Evolutionary conservation across 2,113 vertebrate species (phyloP).

Genomic region (Chloropsis hardwickii): DNA sequence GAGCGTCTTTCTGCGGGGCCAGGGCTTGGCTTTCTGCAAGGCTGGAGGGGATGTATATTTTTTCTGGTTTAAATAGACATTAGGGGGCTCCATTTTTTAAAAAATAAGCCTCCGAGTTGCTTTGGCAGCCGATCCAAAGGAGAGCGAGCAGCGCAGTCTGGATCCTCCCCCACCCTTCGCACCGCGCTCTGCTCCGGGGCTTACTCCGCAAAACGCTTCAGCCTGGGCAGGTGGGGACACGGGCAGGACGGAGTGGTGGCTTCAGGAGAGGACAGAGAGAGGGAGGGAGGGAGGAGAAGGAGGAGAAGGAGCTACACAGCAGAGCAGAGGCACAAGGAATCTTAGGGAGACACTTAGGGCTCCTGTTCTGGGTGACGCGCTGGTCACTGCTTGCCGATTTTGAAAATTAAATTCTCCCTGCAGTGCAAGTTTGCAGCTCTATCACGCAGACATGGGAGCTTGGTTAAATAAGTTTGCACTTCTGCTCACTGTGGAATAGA

Average conservation of each 20-base stretch:
- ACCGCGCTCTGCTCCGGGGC: accelerated
- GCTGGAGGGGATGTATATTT: constrained; percentile 2
- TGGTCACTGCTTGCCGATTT: neutral
- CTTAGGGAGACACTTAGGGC: neutral
- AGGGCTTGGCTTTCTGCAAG: neutral
- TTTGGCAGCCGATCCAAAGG: neutral
- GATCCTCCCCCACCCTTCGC: neutral
- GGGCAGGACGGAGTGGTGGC: neutral
- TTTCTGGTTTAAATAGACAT: constrained; percentile 54
- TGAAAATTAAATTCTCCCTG: neutral
- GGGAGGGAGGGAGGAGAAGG: neutral
- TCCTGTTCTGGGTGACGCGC: accelerated
- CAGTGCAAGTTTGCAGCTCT: neutral
- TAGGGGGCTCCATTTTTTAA: constrained; percentile 62
- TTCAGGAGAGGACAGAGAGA: neutral
- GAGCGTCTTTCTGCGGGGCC: neutral
- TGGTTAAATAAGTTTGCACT: neutral
- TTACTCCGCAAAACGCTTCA: neutral
- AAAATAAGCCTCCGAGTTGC: neutral
- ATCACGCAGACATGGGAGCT: neutral
- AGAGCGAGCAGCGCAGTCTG: neutral
- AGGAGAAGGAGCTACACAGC: accelerated
- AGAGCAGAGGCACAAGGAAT: neutral
- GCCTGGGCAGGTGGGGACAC: neutral
- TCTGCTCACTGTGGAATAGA: neutral